These are phyloP conservation scores for Notospermus geniculatus DNA, from an alignment of 1,140 invertebrate genomes.

Conservation along the genomic window DNA sequence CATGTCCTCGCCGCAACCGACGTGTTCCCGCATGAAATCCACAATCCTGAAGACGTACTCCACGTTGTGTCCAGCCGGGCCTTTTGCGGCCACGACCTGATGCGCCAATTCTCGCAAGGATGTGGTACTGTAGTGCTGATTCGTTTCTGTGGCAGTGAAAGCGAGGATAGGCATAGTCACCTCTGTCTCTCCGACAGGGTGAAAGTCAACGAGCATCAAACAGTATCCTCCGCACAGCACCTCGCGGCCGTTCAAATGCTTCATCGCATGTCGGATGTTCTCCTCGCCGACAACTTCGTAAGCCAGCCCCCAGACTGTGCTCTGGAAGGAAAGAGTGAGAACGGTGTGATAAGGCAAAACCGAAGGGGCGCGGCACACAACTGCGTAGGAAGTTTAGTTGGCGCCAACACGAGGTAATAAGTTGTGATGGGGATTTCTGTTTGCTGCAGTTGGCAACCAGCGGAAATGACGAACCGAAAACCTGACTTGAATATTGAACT, in stretches of 20 bases:
- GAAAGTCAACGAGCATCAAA: neutral
- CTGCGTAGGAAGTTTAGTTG: no score
- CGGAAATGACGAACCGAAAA: no score
- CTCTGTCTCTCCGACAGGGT: neutral
- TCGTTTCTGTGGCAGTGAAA: neutral
- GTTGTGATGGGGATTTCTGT: no score
- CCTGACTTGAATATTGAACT: no score
- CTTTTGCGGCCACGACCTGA: neutral
- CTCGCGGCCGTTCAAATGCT: conserved; percentile 4
- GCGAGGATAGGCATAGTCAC: conserved; percentile 1
- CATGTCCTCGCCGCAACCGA: no score
- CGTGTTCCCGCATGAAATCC: neutral
- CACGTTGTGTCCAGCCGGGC: conserved; percentile 3
- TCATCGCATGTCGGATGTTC: neutral
- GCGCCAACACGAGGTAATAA: no score
- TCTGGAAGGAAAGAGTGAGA: neutral
- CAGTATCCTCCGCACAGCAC: neutral
- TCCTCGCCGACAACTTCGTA: neutral
- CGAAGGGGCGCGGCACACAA: no score
- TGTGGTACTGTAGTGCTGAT: conserved; percentile 1
- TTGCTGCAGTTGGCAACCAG: no score
- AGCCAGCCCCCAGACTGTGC: neutral
- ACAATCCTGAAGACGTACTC: conserved; percentile 1
- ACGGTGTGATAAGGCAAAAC: no score
- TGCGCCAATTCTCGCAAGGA: neutral